Percentiles rank a stretch among this genome's conserved stretches.
Conservation (phyloP, 1,140 invertebrate species). For the Oreohelix idahoensis region DNA sequence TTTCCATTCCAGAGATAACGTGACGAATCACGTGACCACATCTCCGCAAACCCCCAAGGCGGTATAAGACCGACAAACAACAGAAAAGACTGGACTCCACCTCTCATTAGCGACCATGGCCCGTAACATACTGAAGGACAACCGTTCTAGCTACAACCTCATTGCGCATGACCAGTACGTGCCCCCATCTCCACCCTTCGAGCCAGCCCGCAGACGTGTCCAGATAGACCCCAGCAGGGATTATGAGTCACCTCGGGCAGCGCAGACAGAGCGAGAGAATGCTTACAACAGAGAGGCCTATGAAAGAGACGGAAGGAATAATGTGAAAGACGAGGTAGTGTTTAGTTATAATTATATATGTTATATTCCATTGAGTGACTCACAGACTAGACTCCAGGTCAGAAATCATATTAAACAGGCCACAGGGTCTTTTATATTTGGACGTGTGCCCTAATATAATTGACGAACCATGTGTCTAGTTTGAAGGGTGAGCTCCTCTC, state of each 20-base stretch:
- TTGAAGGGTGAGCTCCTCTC: too few species aligned
- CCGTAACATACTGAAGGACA: slow-evolving; percentile 7
- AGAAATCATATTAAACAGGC: too few species aligned
- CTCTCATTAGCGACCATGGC: neutral
- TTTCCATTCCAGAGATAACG: too few species aligned
- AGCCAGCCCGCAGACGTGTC: neutral
- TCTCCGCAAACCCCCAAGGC: too few species aligned
- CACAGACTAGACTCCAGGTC: too few species aligned
- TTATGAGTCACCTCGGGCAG: neutral
- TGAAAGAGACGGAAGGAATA: neutral
- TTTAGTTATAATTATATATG: neutral
- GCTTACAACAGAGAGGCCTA: neutral
- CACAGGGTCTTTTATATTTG: too few species aligned
- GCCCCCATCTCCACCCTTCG: slow-evolving; percentile 17
- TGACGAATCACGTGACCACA: too few species aligned
- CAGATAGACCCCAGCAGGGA: neutral
- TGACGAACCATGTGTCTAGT: too few species aligned
- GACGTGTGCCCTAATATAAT: too few species aligned
- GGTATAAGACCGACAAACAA: too few species aligned
- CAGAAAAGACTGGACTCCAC: too few species aligned
- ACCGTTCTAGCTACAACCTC: slow-evolving; percentile 24
- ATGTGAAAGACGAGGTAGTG: neutral
- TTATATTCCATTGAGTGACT: neutral
- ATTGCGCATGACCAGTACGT: slow-evolving; percentile 25
- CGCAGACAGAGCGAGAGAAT: neutral